Conservation (phyloP, 2,797 vertebrate genomes). For the Rallus crepitans region DNA sequence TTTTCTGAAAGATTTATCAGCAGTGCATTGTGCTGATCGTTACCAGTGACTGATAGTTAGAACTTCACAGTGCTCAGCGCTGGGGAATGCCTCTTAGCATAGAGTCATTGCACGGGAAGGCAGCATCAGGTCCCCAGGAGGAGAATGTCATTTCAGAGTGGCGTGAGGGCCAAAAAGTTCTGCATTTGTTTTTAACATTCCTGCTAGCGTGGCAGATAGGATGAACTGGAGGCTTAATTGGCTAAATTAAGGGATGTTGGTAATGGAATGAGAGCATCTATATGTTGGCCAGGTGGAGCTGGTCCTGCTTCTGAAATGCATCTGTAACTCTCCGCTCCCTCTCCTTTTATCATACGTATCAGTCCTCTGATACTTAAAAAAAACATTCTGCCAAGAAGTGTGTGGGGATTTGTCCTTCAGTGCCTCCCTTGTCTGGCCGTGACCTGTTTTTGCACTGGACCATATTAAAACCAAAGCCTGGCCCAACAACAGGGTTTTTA, state of each 20-base stretch:
- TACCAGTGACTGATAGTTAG: not conserved
- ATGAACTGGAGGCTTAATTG: not conserved
- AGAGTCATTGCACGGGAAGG: not conserved
- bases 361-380: not conserved
- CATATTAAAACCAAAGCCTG: not conserved
- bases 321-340: not conserved
- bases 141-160: not conserved
- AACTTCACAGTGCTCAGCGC: not conserved
- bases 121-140: not conserved
- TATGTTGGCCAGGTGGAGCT: not conserved
- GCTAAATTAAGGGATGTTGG: not conserved
- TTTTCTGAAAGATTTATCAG: not conserved
- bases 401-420: not conserved
- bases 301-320: not conserved
- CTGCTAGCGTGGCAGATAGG: not conserved
- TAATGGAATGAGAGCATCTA: not conserved
- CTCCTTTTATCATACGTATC: not conserved
- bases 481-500: not conserved
- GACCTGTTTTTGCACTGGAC: not conserved
- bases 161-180: not conserved
- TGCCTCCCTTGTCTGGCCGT: not conserved
- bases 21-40: not conserved
- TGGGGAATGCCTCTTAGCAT: not conserved
- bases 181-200: not conserved
- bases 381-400: not conserved